A percentile compares a stretch with the other conserved stretches of the same genome.
These are phyloP conservation scores for Myotis myotis DNA, from an alignment of 2,797 vertebrate species.

Conservation along the genomic window DNA sequence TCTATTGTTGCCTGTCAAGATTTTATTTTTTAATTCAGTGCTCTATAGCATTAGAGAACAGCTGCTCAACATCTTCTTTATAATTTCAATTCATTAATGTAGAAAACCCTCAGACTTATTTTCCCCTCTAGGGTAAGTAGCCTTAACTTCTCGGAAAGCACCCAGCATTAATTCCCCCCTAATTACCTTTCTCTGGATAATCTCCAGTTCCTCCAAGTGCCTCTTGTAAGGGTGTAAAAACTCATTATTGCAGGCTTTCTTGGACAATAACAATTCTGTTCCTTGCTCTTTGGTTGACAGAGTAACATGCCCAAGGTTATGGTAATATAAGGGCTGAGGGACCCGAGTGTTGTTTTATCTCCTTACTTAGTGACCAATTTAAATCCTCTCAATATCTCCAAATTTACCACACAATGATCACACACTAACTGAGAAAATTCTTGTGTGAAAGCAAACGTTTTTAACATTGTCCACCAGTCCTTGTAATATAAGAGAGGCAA, in stretches of 20 bases:
- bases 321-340: background rate
- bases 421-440: background rate
- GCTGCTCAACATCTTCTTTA: constrained; percentile 34
- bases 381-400: constrained; percentile 34
- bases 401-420: background rate
- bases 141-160: constrained; percentile 55
- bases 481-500: background rate
- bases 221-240: constrained; percentile 59
- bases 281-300: background rate
- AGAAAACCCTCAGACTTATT: constrained; percentile 49
- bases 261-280: constrained; percentile 38
- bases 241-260: constrained; percentile 45
- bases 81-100: constrained; percentile 66
- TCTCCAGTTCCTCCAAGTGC: constrained; percentile 54
- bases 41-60: background rate
- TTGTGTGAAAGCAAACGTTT: constrained; percentile 25
- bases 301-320: background rate
- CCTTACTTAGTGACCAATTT: background rate
- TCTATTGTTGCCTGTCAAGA: background rate
- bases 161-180: background rate
- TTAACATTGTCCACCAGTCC: background rate
- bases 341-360: background rate
- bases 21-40: background rate
- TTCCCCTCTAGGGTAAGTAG: constrained; percentile 53
- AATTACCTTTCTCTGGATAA: constrained; percentile 65